Conservation (phyloP, 2,113 vertebrate genomes). For the Pachyramphus minor region DNA sequence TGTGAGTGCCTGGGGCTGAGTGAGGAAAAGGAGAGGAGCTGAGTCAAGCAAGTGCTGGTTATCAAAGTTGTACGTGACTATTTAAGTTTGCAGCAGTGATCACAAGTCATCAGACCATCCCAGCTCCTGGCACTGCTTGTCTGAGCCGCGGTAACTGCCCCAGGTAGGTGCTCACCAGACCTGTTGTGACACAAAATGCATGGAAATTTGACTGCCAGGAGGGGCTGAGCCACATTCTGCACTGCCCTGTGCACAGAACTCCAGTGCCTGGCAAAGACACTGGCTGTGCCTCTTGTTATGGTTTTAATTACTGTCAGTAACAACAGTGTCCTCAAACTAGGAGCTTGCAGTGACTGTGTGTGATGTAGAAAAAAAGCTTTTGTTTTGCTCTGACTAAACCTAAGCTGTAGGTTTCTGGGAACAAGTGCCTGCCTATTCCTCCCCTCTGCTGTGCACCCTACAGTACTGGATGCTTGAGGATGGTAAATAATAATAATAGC, state of each 20-base stretch:
- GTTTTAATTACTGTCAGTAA: background rate
- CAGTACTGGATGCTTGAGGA: background rate
- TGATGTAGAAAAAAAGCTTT: background rate
- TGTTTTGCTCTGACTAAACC: background rate
- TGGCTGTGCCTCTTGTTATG: background rate
- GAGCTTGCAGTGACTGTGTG: background rate
- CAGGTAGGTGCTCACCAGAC: background rate
- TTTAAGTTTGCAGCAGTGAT: background rate
- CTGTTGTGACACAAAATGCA: rapidly evolving
- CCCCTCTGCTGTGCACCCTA: background rate
- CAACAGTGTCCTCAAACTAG: background rate
- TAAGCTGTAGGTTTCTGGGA: background rate
- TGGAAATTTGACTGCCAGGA: background rate
- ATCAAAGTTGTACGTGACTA: background rate
- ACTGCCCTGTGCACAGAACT: background rate
- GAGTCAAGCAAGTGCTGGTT: background rate
- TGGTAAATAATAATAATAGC: background rate
- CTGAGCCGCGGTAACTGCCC: background rate
- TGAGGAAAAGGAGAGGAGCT: background rate
- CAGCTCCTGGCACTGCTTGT: background rate
- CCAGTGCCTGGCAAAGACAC: background rate
- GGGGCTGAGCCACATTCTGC: background rate
- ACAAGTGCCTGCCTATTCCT: background rate
- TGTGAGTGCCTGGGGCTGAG: background rate
- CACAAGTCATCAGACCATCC: background rate